Percentiles rank a stretch among this genome's conserved stretches.
Conservation (phyloP, 2,888 invertebrate species). For the Pimpla rufipes region DNA sequence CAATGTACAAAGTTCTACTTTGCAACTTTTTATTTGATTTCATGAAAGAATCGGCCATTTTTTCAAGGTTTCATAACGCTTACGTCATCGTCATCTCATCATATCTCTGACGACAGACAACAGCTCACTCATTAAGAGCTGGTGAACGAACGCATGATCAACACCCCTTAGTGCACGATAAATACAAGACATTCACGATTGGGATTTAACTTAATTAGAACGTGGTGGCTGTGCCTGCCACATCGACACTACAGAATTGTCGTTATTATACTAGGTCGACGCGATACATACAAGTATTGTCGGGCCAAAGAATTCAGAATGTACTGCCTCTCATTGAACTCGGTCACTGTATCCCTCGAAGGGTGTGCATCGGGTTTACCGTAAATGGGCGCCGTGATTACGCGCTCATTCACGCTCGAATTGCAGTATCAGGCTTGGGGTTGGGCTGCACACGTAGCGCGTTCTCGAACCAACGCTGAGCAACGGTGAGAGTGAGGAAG, state of each 20-base stretch:
- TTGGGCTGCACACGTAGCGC: constrained; percentile 38
- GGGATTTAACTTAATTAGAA: no score
- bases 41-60: no score
- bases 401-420: constrained; percentile 61
- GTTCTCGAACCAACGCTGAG: constrained; percentile 51
- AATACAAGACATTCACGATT: no score
- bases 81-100: no score
- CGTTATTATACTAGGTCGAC: not conserved
- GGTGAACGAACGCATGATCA: no score
- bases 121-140: no score
- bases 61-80: no score
- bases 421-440: constrained; percentile 61
- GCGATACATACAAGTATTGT: not conserved
- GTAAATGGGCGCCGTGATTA: constrained; percentile 51
- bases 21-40: no score
- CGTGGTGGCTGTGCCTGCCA: not conserved
- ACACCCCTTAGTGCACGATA: no score
- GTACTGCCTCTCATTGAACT: not conserved
- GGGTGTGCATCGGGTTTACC: constrained; percentile 34
- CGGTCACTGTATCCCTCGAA: not conserved
- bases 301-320: not conserved
- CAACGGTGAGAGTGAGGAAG: constrained; percentile 25
- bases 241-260: not conserved
- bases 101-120: no score
- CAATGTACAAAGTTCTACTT: no score